phyloP scores from a whole-genome alignment of 2,113 vertebrate genomes.

The Andinoacara biseriatus region DNA sequence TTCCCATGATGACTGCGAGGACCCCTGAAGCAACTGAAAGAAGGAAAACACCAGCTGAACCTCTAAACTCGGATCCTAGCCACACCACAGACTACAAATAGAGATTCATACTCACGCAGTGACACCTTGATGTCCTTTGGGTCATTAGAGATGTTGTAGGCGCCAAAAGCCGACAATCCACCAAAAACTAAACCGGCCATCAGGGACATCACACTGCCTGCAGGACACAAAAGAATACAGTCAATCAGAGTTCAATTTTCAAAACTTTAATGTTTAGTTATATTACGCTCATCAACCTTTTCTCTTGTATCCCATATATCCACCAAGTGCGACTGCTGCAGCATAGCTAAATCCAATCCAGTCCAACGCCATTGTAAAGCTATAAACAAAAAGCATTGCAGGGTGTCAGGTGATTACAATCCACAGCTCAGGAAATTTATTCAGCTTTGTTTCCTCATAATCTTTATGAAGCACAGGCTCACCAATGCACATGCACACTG shows the following conservation, averaged over 20 bases:
- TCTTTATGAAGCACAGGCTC: background rate
- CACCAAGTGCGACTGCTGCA: slow-evolving; percentile 84
- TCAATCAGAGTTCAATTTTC: background rate
- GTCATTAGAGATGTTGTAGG: slow-evolving; percentile 84
- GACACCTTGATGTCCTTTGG: slow-evolving; percentile 86
- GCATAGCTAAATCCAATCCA: slow-evolving; percentile 92
- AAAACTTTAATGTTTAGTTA: background rate
- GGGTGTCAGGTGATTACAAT: background rate
- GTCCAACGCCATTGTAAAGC: slow-evolving; percentile 83
- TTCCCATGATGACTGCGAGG: slow-evolving; percentile 89
- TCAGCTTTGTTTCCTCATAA: background rate
- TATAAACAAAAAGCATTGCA: slow-evolving; percentile 7
- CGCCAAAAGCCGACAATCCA: slow-evolving; percentile 87
- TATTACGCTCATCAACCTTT: slow-evolving; percentile 81
- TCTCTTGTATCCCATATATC: slow-evolving; percentile 87
- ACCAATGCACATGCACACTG: background rate
- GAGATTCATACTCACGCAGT: slow-evolving; percentile 83
- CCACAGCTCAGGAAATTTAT: background rate
- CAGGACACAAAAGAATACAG: background rate
- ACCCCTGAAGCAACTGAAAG: slow-evolving; percentile 85
- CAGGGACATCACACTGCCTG: slow-evolving; percentile 90
- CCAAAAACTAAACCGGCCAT: slow-evolving; percentile 89
- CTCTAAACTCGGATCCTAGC: background rate
- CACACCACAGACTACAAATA: background rate
- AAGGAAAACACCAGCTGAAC: background rate